Base-by-base conservation (phyloP, 92 coral and sea anemone genomes). In the Ricordea florida region DNA sequence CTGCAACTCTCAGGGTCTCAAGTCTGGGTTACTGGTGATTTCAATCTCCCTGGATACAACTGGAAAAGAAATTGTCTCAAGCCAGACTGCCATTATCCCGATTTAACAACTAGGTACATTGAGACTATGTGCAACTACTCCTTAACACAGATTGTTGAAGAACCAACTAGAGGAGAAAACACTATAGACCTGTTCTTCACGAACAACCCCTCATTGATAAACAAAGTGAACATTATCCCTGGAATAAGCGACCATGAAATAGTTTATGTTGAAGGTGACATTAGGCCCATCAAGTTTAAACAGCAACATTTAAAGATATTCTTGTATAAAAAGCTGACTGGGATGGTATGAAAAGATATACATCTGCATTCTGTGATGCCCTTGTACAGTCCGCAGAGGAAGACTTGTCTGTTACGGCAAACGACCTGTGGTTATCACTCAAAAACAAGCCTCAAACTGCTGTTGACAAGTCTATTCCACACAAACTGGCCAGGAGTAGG, bases 211-310 rank as follows among this genome's bases (percentile, higher is more conserved):
- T 41, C 58, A 21, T 56, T 65, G 14, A 65, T 44, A 20, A 24
- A 37, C 18, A 65, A 65, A 56, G 44, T 37, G 22, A 53, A 65
- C 55, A 16, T 65, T 14, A 43, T 65, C 25, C 57, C 57, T 65
- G 72, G 72, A 42, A 53, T 65, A 56, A 65, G 48, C 35, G 48
- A 60, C 25, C 67, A 32, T 1, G 67, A 60, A 11, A 60, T 60
- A 9, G 72, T 65, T 53, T 65, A 65, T 36, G 37, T 65, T 14
- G 72, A 65, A 65, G 72, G 72, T 65, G 72, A 65, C 72, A 65
- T 65, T 29, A 65, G 44, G 44, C 72, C 57, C 4, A 65, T 65
- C 36, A 43, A 41, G 4, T 56, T 41, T 65, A 17, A 56, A 56
- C 72, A 65, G 37, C 48, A 44, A 56, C 62, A 26, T 18, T 38